Conservation (phyloP, 2,797 vertebrate genomes). For the Knipowitschia caucasica region DNA sequence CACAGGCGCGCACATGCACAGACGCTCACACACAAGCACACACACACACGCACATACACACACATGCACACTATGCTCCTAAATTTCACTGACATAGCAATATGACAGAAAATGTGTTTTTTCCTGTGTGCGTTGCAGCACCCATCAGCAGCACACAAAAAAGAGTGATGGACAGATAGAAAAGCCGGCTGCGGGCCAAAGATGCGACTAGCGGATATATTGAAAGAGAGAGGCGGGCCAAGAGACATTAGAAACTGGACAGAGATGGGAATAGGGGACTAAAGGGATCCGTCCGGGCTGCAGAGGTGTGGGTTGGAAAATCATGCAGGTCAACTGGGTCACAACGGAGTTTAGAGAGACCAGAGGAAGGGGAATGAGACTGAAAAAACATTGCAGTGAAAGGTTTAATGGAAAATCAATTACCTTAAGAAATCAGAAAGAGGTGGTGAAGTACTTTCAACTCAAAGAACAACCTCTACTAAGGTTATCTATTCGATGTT, state of each 20-base stretch:
- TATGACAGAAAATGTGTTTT: slow-evolving; percentile 69
- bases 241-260: slow-evolving; percentile 16
- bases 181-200: slow-evolving; percentile 32
- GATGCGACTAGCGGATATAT: slow-evolving; percentile 29
- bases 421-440: slow-evolving; percentile 4
- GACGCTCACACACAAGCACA: slow-evolving; percentile 16
- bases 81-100: slow-evolving; percentile 75
- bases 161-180: slow-evolving; percentile 57
- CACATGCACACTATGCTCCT: slow-evolving; percentile 45
- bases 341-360: slow-evolving; percentile 20
- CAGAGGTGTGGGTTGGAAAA: slow-evolving; percentile 12
- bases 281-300: slow-evolving; percentile 15
- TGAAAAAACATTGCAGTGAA: slow-evolving; percentile 13
- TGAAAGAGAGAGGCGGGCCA: slow-evolving; percentile 14
- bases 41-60: slow-evolving; percentile 17
- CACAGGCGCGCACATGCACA: slow-evolving; percentile 13
- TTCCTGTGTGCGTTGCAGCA: slow-evolving; percentile 37
- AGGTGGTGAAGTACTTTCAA: slow-evolving; percentile 1
- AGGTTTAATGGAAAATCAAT: slow-evolving; percentile 7
- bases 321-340: slow-evolving; percentile 27
- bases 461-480: no score
- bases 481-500: no score
- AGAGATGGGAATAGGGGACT: slow-evolving; percentile 10
- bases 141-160: slow-evolving; percentile 48
- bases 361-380: slow-evolving; percentile 16